These are phyloP conservation scores for Polymixis flavicincta DNA, from an alignment of 2,888 invertebrate genomes.

Conservation along the genomic window DNA sequence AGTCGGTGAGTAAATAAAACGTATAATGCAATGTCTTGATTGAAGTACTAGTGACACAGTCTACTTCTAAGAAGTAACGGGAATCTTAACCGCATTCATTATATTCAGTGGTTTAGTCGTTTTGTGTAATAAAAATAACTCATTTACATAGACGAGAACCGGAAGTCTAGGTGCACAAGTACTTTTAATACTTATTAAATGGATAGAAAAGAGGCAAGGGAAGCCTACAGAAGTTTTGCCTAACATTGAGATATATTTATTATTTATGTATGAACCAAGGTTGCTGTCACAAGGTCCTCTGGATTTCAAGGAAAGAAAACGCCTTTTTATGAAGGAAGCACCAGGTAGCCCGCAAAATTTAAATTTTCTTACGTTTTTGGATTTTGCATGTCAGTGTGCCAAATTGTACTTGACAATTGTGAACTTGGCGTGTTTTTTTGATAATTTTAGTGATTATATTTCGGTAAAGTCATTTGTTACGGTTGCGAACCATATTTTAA, in stretches of 20 bases:
- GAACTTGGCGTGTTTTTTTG: no score
- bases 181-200: neutral
- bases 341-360: no score
- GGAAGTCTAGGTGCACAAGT: conserved; percentile 14
- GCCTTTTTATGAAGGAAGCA: no score
- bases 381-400: no score
- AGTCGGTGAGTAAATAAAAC: conserved; percentile 11
- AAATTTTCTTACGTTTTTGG: no score
- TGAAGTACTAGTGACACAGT: conserved; percentile 39
- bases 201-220: neutral
- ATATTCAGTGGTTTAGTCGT: conserved; percentile 41
- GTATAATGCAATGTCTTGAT: conserved; percentile 15
- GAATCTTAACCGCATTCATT: conserved; percentile 58
- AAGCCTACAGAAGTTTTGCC: neutral
- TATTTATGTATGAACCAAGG: neutral
- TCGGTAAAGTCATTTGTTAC: no score
- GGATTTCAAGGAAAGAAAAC: neutral
- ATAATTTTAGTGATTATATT: no score
- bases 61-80: conserved; percentile 56
- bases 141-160: conserved; percentile 24
- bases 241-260: neutral
- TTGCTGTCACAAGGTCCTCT: no score
- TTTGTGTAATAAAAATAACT: conserved; percentile 43
- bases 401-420: no score
- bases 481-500: no score